Evolutionary conservation across 2,797 vertebrate genomes (phyloP).

Genomic region (Pampus argenteus): DNA sequence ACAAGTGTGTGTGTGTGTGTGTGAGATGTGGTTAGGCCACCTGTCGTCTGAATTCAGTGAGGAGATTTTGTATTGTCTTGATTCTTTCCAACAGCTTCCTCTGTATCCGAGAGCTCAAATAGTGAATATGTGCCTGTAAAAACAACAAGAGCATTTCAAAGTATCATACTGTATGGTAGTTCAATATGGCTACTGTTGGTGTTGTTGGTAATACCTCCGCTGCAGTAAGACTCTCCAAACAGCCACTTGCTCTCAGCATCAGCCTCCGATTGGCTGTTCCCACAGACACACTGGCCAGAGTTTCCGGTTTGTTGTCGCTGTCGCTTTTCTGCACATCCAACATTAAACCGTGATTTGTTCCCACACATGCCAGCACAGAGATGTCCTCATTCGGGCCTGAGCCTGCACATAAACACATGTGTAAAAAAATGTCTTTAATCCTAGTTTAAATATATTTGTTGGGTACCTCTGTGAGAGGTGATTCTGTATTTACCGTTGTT

Average conservation of each 20-base stretch:
- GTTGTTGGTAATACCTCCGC: constrained; percentile 77
- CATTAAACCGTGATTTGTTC: constrained; percentile 59
- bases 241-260: constrained; percentile 79
- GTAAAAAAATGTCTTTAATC: background rate
- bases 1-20: background rate
- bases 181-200: background rate
- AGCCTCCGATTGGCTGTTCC: constrained; percentile 81
- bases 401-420: constrained; percentile 41
- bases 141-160: constrained; percentile 19
- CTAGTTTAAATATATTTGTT: too few relatives aligned
- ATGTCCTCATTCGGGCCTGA: constrained; percentile 79
- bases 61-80: constrained; percentile 73
- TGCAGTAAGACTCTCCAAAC: constrained; percentile 76
- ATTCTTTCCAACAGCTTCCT: constrained; percentile 80
- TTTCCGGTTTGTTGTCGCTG: constrained; percentile 55
- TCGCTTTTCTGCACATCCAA: constrained; percentile 75
- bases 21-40: constrained; percentile 61
- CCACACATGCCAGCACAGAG: constrained; percentile 76
- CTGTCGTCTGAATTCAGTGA: constrained; percentile 81
- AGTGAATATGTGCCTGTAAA: constrained; percentile 78
- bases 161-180: background rate
- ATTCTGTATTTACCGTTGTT: constrained; percentile 73
- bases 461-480: too few relatives aligned
- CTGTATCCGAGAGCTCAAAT: constrained; percentile 77
- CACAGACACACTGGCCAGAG: constrained; percentile 75